Conservation (phyloP, 1,140 invertebrate species). For the Macrotrachela quadricornifera region DNA sequence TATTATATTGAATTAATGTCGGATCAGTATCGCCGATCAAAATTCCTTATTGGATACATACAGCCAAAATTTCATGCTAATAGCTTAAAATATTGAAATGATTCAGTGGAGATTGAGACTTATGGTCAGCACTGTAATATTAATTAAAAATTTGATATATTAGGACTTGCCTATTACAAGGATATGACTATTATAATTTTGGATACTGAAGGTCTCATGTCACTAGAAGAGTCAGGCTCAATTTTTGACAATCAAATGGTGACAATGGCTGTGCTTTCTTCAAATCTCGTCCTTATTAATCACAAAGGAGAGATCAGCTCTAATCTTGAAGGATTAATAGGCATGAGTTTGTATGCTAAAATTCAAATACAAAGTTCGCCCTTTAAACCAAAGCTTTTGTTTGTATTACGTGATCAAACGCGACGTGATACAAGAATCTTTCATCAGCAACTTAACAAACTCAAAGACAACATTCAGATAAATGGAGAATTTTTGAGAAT, state of each 20-base stretch:
- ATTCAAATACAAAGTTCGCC: neutral
- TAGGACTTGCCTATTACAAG: neutral
- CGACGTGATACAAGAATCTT: neutral
- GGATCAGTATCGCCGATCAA: too few species aligned
- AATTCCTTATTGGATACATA: too few species aligned
- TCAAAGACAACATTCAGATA: neutral
- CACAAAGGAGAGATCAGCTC: constrained; percentile 1
- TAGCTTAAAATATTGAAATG: too few species aligned
- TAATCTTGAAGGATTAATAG: neutral
- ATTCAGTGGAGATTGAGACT: too few species aligned
- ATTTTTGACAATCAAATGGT: constrained; percentile 1
- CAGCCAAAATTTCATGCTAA: too few species aligned
- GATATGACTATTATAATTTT: neutral
- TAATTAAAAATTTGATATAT: too few species aligned
- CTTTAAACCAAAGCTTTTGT: neutral
- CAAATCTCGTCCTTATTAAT: neutral
- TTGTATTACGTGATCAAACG: neutral
- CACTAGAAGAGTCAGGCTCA: neutral
- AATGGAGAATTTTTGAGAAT: neutral
- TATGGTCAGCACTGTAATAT: too few species aligned
- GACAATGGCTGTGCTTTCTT: neutral
- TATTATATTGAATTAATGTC: too few species aligned
- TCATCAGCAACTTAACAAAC: neutral
- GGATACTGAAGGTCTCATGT: neutral
- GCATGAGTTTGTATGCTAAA: neutral